These are phyloP conservation scores for Urosaurus nigricauda DNA, from an alignment of 2,797 vertebrate species.

Conservation along the genomic window DNA sequence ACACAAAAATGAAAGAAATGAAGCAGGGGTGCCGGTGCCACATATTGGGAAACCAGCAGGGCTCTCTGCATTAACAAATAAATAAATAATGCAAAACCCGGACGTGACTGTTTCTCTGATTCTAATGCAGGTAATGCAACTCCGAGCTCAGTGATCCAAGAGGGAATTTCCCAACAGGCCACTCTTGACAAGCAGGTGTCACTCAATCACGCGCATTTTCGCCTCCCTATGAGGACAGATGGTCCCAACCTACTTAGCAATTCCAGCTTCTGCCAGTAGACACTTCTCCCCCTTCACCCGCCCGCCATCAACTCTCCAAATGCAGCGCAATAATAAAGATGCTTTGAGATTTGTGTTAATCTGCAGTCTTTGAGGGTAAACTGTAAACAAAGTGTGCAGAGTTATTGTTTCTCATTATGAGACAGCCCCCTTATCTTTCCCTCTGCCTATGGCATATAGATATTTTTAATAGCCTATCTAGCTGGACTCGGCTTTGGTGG, in stretches of 20 bases:
- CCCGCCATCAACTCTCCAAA: slow-evolving; percentile 44
- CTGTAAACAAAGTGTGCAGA: slow-evolving; percentile 76
- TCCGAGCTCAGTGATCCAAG: slow-evolving; percentile 82
- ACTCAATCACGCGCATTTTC: slow-evolving; percentile 83
- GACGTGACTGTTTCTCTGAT: slow-evolving; percentile 82
- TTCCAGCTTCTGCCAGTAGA: slow-evolving; percentile 75
- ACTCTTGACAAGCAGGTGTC: slow-evolving; percentile 88
- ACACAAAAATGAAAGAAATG: background rate
- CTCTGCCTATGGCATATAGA: slow-evolving; percentile 68
- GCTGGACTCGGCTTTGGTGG: slow-evolving; percentile 69
- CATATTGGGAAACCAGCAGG: background rate
- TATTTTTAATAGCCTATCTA: slow-evolving; percentile 72
- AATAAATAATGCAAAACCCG: slow-evolving; percentile 60
- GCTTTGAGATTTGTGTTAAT: slow-evolving; percentile 77
- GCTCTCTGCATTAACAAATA: background rate
- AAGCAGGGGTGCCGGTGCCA: too few species aligned
- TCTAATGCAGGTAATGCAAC: slow-evolving; percentile 86
- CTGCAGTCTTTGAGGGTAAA: slow-evolving; percentile 80
- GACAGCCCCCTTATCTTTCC: slow-evolving; percentile 72
- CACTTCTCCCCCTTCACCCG: background rate
- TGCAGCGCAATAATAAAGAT: slow-evolving; percentile 77
- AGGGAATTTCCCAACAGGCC: slow-evolving; percentile 84
- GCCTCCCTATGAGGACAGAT: slow-evolving; percentile 83
- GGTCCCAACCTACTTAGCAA: slow-evolving; percentile 83
- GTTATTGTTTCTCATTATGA: slow-evolving; percentile 78